phyloP scores from a whole-genome alignment of 2,888 invertebrate species.

The Eupsilia transversa region DNA sequence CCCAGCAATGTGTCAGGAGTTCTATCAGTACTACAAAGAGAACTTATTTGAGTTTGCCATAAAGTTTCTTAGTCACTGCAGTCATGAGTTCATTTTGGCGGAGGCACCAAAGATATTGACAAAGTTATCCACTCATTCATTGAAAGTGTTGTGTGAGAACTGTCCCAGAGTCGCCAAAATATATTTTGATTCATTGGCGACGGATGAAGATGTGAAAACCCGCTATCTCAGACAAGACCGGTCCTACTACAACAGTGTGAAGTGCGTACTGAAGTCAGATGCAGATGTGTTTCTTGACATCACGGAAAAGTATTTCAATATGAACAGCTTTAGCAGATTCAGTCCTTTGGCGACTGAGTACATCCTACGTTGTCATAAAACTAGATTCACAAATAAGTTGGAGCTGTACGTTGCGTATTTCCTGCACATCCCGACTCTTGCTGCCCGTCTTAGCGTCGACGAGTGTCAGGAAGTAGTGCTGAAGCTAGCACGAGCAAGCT shows the following conservation, averaged over 20 bases:
- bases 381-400: constrained; percentile 72
- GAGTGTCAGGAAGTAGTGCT: constrained; percentile 76
- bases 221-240: constrained; percentile 65
- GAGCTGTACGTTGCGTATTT: constrained; percentile 76
- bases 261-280: constrained; percentile 74
- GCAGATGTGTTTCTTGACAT: constrained; percentile 74
- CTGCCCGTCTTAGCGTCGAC: constrained; percentile 68
- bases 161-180: constrained; percentile 73
- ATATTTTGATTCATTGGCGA: constrained; percentile 73
- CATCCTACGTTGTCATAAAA: constrained; percentile 74
- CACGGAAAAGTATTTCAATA: constrained; percentile 74
- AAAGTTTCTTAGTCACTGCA: constrained; percentile 76
- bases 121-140: constrained; percentile 72
- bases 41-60: constrained; percentile 70
- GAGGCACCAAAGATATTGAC: constrained; percentile 71
- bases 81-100: constrained; percentile 69
- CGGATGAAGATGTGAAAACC: constrained; percentile 62
- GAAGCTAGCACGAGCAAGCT: constrained; percentile 75
- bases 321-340: constrained; percentile 56
- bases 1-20: constrained; percentile 71
- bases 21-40: constrained; percentile 76
- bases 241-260: constrained; percentile 71
- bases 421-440: constrained; percentile 74
- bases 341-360: constrained; percentile 72
- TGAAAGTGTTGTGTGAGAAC: constrained; percentile 76